A percentile compares a stretch with the other conserved stretches of the same genome.
Evolutionary conservation across 2,888 invertebrate species (phyloP).

Genomic region (Drosophila mulleri): DNA sequence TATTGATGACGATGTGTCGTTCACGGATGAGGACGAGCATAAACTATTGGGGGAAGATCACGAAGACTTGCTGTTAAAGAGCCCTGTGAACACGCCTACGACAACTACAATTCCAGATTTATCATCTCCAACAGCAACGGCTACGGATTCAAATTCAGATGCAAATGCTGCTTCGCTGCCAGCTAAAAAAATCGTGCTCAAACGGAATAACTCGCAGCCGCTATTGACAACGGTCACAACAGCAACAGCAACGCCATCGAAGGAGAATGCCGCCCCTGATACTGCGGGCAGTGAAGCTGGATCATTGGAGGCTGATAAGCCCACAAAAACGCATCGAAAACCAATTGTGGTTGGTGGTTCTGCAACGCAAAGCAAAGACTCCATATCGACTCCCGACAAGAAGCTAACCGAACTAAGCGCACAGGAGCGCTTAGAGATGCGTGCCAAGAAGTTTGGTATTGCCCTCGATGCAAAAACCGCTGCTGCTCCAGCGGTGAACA

Average conservation of each 20-base stretch:
- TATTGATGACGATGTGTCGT: slow-evolving; percentile 86
- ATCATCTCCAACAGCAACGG: neutral
- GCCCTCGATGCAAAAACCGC: slow-evolving; percentile 43
- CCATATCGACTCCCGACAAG: slow-evolving; percentile 79
- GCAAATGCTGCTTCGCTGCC: slow-evolving; percentile 31
- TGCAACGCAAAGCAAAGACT: slow-evolving; percentile 48
- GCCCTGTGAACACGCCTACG: slow-evolving; percentile 75
- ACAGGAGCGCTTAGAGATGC: slow-evolving; percentile 90
- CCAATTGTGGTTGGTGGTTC: slow-evolving; percentile 75
- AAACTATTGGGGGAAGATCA: slow-evolving; percentile 81
- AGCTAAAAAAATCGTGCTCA: slow-evolving; percentile 81
- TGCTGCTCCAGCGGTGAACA: slow-evolving; percentile 47
- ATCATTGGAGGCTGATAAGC: slow-evolving; percentile 85
- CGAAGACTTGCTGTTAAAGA: slow-evolving; percentile 78
- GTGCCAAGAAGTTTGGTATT: slow-evolving; percentile 93
- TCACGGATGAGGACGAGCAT: slow-evolving; percentile 85
- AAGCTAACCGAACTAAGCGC: slow-evolving; percentile 87
- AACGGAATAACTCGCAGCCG: slow-evolving; percentile 77
- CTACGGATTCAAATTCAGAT: slow-evolving; percentile 23
- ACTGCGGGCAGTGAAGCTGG: slow-evolving; percentile 52
- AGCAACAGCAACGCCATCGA: slow-evolving; percentile 45
- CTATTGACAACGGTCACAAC: slow-evolving; percentile 17
- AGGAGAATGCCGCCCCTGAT: slow-evolving; percentile 81
- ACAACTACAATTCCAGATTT: slow-evolving; percentile 47
- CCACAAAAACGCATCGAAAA: slow-evolving; percentile 81